These are phyloP conservation scores for Drosophila fulvimacula DNA, from an alignment of 2,888 invertebrate species.

Conservation along the genomic window DNA sequence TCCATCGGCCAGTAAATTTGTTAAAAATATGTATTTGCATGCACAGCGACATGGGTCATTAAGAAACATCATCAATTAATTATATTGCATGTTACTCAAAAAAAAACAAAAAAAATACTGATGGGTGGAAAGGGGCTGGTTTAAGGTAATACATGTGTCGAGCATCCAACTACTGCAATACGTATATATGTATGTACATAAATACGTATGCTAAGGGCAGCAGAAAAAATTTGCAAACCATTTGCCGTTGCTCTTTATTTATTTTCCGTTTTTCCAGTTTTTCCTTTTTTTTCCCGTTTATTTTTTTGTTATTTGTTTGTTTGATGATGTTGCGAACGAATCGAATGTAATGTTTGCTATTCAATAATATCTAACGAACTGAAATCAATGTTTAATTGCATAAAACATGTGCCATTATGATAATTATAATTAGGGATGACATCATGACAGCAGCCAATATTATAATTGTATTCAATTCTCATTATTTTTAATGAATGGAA, in stretches of 20 bases:
- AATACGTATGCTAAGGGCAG: background rate
- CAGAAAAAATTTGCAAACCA: background rate
- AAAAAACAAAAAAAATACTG: background rate
- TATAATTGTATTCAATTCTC: conserved; percentile 68
- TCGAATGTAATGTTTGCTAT: conserved; percentile 29
- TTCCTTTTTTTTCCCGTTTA: background rate
- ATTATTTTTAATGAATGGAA: conserved; percentile 66
- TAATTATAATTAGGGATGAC: conserved; percentile 74
- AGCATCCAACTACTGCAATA: background rate
- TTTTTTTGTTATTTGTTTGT: background rate
- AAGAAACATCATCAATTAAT: conserved; percentile 16
- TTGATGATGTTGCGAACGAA: conserved; percentile 7
- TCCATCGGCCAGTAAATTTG: conserved; percentile 2
- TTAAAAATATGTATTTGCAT: conserved; percentile 1
- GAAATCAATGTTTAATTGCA: conserved; percentile 64
- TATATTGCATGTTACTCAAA: conserved; percentile 4
- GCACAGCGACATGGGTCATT: conserved; percentile 9
- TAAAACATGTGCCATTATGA: conserved; percentile 66
- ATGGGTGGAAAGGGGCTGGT: background rate
- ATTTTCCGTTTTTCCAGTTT: background rate
- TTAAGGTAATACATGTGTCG: conserved; percentile 1
- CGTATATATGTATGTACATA: background rate
- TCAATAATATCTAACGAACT: conserved; percentile 46
- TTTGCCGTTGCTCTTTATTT: conserved; percentile 1
- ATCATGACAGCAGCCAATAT: conserved; percentile 44